Evolutionary conservation across 2,113 vertebrate species (phyloP).

Genomic region (Phalacrocorax pelagicus): DNA sequence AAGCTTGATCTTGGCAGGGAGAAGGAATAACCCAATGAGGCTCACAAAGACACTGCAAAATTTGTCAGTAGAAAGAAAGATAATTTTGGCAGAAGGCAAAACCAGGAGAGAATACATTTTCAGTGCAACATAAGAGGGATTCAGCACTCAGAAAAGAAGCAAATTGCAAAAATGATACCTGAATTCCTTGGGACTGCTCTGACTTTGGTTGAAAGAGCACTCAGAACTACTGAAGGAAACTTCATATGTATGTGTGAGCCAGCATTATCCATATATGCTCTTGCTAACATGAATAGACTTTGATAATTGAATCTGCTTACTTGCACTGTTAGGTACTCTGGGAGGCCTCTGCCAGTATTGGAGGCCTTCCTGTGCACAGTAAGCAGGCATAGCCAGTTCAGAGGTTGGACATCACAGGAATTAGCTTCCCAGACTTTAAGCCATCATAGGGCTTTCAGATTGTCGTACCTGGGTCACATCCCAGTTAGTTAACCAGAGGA

Average conservation of each 20-base stretch:
- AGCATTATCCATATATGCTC: not conserved
- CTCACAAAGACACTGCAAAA: not conserved
- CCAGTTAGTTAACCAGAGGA: not conserved
- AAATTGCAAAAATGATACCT: not conserved
- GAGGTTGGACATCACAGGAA: not conserved
- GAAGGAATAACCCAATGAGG: not conserved
- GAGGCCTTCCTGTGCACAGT: not conserved
- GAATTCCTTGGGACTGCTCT: not conserved
- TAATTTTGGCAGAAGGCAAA: not conserved
- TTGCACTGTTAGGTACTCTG: not conserved
- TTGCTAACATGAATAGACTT: not conserved
- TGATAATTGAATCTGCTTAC: not conserved
- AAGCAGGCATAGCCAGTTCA: not conserved
- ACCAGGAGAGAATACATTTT: not conserved
- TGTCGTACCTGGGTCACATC: not conserved
- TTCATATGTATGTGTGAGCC: rapidly evolving
- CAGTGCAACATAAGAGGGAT: not conserved
- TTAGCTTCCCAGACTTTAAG: not conserved
- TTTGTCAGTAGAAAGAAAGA: not conserved
- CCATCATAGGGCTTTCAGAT: not conserved
- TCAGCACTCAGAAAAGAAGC: not conserved
- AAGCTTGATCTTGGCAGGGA: not conserved
- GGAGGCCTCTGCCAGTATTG: not conserved
- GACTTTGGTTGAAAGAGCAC: not conserved
- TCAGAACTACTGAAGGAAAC: not conserved